Percentiles rank a stretch among this genome's conserved stretches.
Conservation (phyloP, 2,797 vertebrate genomes). For the Syngnathus rostellatus region DNA sequence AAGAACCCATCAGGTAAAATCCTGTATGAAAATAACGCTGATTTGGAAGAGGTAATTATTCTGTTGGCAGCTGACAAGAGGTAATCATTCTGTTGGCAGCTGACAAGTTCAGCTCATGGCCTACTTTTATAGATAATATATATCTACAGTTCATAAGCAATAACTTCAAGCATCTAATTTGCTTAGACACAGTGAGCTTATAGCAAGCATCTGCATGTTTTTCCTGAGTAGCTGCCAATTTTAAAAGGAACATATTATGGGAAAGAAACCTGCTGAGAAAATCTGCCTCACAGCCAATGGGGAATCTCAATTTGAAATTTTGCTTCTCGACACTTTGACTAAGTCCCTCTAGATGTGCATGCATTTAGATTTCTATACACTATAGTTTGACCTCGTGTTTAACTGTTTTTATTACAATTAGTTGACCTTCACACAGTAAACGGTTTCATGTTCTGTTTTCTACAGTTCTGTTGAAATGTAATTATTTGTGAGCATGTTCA, state of each 20-base stretch:
- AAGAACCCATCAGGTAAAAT: not conserved
- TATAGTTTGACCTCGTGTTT: not conserved
- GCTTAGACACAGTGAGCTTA: slow-evolving; percentile 1
- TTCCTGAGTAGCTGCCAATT: slow-evolving; percentile 15
- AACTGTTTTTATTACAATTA: not conserved
- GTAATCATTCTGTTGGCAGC: not conserved
- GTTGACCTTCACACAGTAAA: not conserved
- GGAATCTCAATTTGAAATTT: not conserved
- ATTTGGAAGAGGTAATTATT: not conserved
- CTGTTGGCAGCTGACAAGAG: not conserved
- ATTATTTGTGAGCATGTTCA: not conserved
- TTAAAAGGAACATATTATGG: not conserved
- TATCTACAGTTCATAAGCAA: not conserved
- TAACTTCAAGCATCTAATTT: not conserved
- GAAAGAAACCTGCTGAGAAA: not conserved
- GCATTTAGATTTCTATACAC: not conserved
- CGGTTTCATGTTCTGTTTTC: not conserved
- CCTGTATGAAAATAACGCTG: not conserved
- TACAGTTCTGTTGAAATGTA: not conserved
- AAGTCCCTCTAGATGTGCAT: not conserved
- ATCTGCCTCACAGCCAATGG: not conserved
- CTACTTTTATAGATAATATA: not conserved
- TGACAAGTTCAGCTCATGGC: not conserved
- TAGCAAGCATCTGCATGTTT: slow-evolving; percentile 16
- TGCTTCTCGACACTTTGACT: not conserved